phyloP scores from a whole-genome alignment of 2,888 invertebrate genomes.

The Creontiades dilutus region DNA sequence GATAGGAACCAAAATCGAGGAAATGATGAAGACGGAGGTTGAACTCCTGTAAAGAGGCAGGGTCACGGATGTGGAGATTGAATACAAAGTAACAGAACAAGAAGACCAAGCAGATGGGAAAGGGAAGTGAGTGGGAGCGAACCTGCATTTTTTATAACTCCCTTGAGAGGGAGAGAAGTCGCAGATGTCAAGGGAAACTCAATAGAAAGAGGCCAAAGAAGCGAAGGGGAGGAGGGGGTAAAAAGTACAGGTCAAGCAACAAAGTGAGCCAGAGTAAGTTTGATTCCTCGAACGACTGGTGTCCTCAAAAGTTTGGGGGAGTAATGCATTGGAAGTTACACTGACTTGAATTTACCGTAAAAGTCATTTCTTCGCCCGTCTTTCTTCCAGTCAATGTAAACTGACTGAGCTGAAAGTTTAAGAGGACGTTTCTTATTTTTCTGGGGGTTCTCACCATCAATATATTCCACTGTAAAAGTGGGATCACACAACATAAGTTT shows the following conservation, averaged over 20 bases:
- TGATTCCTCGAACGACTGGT: constrained; percentile 21
- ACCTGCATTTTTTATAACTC: constrained; percentile 51
- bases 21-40: background rate
- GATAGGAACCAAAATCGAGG: background rate
- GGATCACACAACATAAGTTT: too few species aligned
- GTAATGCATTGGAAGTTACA: constrained; percentile 42
- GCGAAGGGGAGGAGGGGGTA: background rate
- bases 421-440: background rate
- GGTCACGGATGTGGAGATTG: constrained; percentile 1
- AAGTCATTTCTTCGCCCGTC: background rate
- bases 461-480: too few species aligned
- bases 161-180: constrained; percentile 39
- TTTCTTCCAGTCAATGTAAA: background rate
- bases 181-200: constrained; percentile 50
- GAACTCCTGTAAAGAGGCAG: background rate
- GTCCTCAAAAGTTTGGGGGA: constrained; percentile 20
- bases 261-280: constrained; percentile 43
- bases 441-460: too few species aligned
- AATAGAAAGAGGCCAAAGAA: constrained; percentile 28
- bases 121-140: constrained; percentile 13
- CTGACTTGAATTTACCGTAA: constrained; percentile 12
- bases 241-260: constrained; percentile 58
- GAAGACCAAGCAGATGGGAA: background rate
- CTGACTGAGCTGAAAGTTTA: background rate
- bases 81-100: constrained; percentile 42